Evolutionary conservation across 2,797 vertebrate genomes (phyloP), one percentile per base, ranked within the genome.

Genomic region (Lagothrix lagotricha): DNA sequence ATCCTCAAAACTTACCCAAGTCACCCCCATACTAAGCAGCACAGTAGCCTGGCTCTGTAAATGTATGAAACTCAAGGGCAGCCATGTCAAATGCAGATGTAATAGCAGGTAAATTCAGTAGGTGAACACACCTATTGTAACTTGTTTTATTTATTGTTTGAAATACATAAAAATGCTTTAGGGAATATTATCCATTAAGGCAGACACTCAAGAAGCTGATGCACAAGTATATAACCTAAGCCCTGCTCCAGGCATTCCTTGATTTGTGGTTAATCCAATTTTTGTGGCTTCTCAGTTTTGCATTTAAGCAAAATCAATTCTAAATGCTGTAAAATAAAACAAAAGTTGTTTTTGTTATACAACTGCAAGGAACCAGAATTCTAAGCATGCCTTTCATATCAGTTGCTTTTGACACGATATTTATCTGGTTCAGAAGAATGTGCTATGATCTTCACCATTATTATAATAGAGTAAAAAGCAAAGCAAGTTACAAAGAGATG

Each of bases 241-340:
- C n/a, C 36, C 80, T 86, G 26, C 48, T 95, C 48, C 20, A 96
- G 82, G 33, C 28, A 57, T 72, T 83, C 44, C 97, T 92, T 89
- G 64, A 94, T 88, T 96, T 96, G 64, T 64, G 33, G 41, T 79
- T 95, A 96, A 96, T 98, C 41, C 15, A 88, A 30, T 88, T 96
- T 83, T 72, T 79, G 64, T 93, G 20, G 39, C 39, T 93, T 58
- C 24, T 97, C 26, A 88, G 73, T 73, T 97, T 93, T 96, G 9
- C 30, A 88, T 94, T 96, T 94, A 39, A 54, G 30, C 44, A 54
- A 85, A 92, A 96, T 79, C 1, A 41, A 70, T 76, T 93, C 91
- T 86, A 96, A 95, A 87, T 93, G 3, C 20, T 83, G 4, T 73
- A 72, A 96, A 94, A 82, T 81, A 64, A 94, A 96, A 54, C 28